phyloP scores from a whole-genome alignment of 2,113 vertebrate species.

The Oryzias celebensis region DNA sequence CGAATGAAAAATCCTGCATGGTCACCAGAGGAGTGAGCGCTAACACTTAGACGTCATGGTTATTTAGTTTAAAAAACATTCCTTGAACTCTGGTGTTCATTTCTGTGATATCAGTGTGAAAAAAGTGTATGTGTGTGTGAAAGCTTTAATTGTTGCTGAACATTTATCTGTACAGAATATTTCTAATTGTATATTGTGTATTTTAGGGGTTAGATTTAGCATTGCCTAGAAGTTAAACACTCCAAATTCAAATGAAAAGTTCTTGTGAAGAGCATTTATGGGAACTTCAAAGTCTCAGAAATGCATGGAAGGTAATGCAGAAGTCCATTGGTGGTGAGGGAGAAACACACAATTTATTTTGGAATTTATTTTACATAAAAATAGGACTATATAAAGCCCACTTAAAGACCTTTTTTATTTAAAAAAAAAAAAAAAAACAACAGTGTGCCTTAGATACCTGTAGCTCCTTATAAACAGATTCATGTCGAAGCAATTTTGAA shows the following conservation, averaged over 20 bases:
- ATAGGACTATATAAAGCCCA: constrained; percentile 26
- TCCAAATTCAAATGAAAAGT: too few species aligned
- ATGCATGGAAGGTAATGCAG: constrained; percentile 45
- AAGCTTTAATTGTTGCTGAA: constrained; percentile 17
- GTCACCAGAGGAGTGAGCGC: constrained; percentile 34
- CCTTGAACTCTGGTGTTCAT: not conserved
- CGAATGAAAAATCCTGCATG: constrained; percentile 18
- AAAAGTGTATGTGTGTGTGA: constrained; percentile 12
- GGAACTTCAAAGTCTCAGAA: too few species aligned
- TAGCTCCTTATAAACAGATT: too few species aligned
- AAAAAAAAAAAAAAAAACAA: too few species aligned
- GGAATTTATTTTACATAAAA: constrained; percentile 73
- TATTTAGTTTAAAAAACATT: constrained; percentile 21
- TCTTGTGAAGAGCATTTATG: too few species aligned
- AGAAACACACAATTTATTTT: constrained; percentile 62
- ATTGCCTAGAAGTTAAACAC: not conserved
- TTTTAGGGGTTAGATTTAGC: constrained; percentile 1
- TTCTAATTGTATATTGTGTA: not conserved
- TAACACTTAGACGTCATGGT: constrained; percentile 30
- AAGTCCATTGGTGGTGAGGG: constrained; percentile 60
- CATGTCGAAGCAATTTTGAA: too few species aligned
- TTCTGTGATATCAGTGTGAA: constrained; percentile 14
- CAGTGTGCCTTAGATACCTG: too few species aligned
- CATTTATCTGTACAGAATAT: not conserved
- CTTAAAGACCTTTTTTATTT: too few species aligned